Base-by-base conservation (phyloP, 2,113 vertebrate genomes). In the Ardeotis arabs region DNA sequence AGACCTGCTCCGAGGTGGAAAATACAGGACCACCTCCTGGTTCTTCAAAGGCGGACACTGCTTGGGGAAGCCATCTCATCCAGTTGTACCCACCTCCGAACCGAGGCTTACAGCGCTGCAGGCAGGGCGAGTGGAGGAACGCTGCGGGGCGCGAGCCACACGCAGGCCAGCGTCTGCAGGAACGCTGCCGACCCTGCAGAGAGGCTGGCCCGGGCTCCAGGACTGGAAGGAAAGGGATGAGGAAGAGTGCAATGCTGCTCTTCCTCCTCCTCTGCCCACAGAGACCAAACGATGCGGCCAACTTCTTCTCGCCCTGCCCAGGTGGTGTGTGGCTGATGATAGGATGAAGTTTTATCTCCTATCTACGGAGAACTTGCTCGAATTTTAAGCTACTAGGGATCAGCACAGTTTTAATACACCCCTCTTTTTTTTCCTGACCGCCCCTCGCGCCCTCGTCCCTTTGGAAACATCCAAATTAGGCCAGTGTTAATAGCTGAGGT, bases 401-500 rank as follows among this genome's bases (percentile, higher is more conserved):
- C 81, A 47, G 47, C 15, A 28, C 19, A 56, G 31, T 53, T 88
- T 68, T 69, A 47, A 64, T 28, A 56, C 31, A 28, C 10, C 3
- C 10, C 10, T 50, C 37, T n/a, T 35, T 37, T 62, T 35, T 21
- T 23, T 19, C 44, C 18, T 41, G 25, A 23, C 16, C 29, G 12
- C 17, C 14, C 33, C 27, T 28, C 23, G 9, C 17, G 17, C 37
- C 20, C 33, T 41, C 3, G 1, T 12, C 73, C 77, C 68, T 60
- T 44, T 64, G 37, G 37, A 96, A 96, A 78, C 66, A 98, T 35
- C 28, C 12, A 44, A 70, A 93, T 60, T 75, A 93, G 87, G 86
- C 96, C 21, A 14, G 44, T 56, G 75, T 97, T 97, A 98, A 97
- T 97, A 98, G 98, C 96, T 97, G 97, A 98, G 98, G 98, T 98